Evolutionary conservation across 2,113 vertebrate genomes (phyloP).

Genomic region (Myotis lucifugus): DNA sequence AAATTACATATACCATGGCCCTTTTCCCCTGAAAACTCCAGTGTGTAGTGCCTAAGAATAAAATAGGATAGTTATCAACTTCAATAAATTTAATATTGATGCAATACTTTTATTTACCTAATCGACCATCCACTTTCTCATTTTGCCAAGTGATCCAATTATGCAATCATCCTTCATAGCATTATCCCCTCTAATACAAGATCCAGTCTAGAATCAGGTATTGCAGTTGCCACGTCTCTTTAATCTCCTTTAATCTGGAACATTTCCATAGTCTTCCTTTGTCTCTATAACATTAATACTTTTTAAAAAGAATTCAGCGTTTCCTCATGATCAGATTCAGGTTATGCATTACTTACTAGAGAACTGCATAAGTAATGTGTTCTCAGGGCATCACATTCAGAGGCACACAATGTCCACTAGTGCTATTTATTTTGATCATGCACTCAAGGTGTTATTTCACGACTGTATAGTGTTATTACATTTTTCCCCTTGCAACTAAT

Average conservation of each 20-base stretch:
- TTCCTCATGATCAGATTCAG: conserved; percentile 36
- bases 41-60: neutral
- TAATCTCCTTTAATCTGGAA: conserved; percentile 38
- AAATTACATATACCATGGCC: neutral
- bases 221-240: neutral
- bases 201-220: neutral
- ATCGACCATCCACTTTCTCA: neutral
- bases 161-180: neutral
- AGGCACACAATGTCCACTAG: neutral
- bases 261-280: neutral
- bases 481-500: neutral
- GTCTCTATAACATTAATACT: neutral
- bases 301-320: neutral
- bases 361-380: neutral
- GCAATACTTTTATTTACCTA: neutral
- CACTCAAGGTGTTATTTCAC: neutral
- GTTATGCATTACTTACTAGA: conserved; percentile 1
- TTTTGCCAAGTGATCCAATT: conserved; percentile 17
- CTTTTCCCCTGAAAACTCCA: neutral
- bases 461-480: neutral
- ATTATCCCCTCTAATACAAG: neutral
- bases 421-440: conserved; percentile 31
- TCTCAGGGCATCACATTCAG: neutral
- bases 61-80: neutral
- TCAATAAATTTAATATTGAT: conserved; percentile 3